phyloP scores from a whole-genome alignment of 2,797 vertebrate species.

The Megalops cyprinoides region DNA sequence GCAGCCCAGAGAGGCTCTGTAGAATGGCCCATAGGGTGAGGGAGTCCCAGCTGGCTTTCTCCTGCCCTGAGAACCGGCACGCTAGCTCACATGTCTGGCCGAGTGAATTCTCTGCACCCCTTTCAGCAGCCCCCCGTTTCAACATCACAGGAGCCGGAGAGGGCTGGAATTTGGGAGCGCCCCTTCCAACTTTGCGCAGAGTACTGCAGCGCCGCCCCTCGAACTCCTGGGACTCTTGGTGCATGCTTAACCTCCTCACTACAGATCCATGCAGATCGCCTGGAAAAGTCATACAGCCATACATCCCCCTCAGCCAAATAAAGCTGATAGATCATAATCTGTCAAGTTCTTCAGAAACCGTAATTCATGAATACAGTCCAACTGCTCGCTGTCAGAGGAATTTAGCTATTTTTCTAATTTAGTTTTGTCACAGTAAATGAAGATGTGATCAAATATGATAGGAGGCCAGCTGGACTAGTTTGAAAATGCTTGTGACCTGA shows the following conservation, averaged over 20 bases:
- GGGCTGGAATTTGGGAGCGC: background rate
- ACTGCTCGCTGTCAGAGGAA: background rate
- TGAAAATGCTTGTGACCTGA: background rate
- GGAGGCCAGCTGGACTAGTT: background rate
- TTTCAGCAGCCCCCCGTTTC: background rate
- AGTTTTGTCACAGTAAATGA: background rate
- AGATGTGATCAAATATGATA: background rate
- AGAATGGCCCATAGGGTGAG: background rate
- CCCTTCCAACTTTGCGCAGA: background rate
- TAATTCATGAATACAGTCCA: slow-evolving; percentile 5
- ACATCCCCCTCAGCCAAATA: background rate
- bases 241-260: background rate
- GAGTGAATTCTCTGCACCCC: background rate
- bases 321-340: slow-evolving; percentile 18
- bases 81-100: background rate
- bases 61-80: background rate
- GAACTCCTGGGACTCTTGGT: background rate
- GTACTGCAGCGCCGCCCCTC: background rate
- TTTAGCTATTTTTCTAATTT: background rate
- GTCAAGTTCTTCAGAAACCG: background rate
- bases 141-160: background rate
- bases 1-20: background rate
- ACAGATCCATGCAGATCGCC: background rate
- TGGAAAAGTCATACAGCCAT: slow-evolving; percentile 13
- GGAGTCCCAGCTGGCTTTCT: background rate